Conservation (phyloP, 2,888 invertebrate genomes). For the Amphipoea lucens region DNA sequence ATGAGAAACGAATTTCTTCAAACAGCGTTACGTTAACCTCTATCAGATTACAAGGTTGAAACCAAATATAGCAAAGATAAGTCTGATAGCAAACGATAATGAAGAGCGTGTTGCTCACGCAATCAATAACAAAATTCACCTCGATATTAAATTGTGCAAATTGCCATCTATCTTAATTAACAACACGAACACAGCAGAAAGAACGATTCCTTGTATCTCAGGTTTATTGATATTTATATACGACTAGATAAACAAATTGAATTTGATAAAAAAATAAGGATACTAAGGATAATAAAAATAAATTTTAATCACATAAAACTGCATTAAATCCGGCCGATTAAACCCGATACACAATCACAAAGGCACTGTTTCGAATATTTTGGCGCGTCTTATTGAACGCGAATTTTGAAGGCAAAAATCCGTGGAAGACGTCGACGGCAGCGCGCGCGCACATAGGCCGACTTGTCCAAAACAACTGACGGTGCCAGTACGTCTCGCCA, state of each 20-base stretch:
- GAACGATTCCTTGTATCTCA: constrained; percentile 69
- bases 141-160: constrained; percentile 65
- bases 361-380: constrained; percentile 43
- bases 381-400: constrained; percentile 60
- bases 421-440: constrained; percentile 50
- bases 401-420: constrained; percentile 63
- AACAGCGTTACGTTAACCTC: constrained; percentile 56
- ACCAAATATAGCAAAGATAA: constrained; percentile 76
- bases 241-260: constrained; percentile 46
- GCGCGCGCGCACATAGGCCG: constrained; percentile 81
- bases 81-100: constrained; percentile 76
- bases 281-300: constrained; percentile 19
- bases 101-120: constrained; percentile 64
- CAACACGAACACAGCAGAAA: constrained; percentile 55
- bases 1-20: constrained; percentile 46
- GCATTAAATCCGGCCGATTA: constrained; percentile 59
- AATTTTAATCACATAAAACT: constrained; percentile 43
- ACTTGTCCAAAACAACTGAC: constrained; percentile 87
- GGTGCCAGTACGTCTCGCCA: constrained; percentile 84
- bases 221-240: constrained; percentile 50
- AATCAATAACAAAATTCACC: constrained; percentile 71
- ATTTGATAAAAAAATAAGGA: constrained; percentile 34
- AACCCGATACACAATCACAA: constrained; percentile 33
- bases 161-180: constrained; percentile 70
- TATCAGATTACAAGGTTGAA: constrained; percentile 75